Evolutionary conservation across 2,888 invertebrate genomes (phyloP), one percentile per base, ranked within the genome.

Genomic region (Entomobrya proxima): DNA sequence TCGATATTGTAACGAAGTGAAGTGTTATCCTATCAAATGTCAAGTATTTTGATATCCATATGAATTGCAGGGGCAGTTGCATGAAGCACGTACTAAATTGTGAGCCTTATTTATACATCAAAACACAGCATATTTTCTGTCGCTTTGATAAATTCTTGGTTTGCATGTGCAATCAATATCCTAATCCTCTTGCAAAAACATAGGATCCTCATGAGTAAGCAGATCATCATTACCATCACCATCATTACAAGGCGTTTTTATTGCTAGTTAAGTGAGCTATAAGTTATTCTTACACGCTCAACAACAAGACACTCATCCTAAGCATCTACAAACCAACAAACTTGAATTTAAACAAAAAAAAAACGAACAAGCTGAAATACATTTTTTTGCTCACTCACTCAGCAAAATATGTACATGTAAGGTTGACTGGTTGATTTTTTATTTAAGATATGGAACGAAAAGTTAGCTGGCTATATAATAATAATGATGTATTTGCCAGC

Each of bases 371-470:
- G 32, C 27, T 32, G 52, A 74, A 74, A 52, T 47, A 24, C 7
- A 32, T 47, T 69, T 44, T 44, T 72, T 50, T 18, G 11, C 37
- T 69, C 21, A 35, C 35, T 74, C 6, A 27, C 52, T 52, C 74
- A 74, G 35, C 72, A 58, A 80, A 55, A 21, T 52, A 72, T 35
- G 27, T 80, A 30, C 67, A 67, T 44, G 78, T 78, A 81, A 81
- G 81, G 81, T 74, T 81, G 81, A 81, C 81, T 81, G 81, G 81
- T 61, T 81, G 35, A 52, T 74, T 74, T 52, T 74, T 74, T 74
- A 50, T 76, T 37, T 9, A 11, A 58, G 52, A 76, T 58, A 76
- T 55, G 47, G 72, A 9, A 47, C 30, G 30, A 72, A 18, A 37
- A 67, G 44, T 7, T 44, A 67, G 9, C 18, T 35, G 37, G 2